Evolutionary conservation across 2,113 vertebrate genomes (phyloP).

Genomic region (Malurus cyaneus): DNA sequence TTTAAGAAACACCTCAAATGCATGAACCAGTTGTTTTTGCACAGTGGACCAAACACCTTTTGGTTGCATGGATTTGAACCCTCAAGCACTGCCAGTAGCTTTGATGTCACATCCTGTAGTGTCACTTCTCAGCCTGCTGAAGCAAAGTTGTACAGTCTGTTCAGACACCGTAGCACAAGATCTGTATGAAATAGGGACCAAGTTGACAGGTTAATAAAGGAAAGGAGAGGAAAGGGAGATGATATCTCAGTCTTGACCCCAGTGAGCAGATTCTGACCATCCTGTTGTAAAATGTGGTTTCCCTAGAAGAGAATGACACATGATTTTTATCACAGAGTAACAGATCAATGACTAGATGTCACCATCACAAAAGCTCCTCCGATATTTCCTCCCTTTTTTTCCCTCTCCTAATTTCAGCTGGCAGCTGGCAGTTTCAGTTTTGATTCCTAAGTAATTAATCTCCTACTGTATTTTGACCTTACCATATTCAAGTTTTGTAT

Average conservation of each 20-base stretch:
- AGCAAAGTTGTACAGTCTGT: background rate
- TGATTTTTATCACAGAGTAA: background rate
- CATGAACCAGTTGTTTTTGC: background rate
- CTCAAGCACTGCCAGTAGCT: background rate
- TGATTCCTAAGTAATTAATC: background rate
- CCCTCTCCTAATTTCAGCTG: background rate
- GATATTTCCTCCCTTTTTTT: background rate
- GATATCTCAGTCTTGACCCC: background rate
- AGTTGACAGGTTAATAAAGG: background rate
- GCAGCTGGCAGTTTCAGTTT: background rate
- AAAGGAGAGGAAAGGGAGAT: background rate
- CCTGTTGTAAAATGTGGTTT: background rate
- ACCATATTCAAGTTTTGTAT: background rate
- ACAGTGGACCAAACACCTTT: background rate
- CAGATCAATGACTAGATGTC: background rate
- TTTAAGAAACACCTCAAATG: background rate
- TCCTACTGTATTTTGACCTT: background rate
- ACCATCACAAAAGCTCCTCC: background rate
- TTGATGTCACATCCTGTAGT: rapidly evolving
- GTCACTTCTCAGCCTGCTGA: background rate
- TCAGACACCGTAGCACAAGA: rapidly evolving
- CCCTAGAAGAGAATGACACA: background rate
- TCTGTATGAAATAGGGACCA: background rate
- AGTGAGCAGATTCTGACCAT: background rate
- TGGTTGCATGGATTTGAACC: background rate